Base-by-base conservation (phyloP, 1,140 invertebrate species). In the Neodiprion lecontei region DNA sequence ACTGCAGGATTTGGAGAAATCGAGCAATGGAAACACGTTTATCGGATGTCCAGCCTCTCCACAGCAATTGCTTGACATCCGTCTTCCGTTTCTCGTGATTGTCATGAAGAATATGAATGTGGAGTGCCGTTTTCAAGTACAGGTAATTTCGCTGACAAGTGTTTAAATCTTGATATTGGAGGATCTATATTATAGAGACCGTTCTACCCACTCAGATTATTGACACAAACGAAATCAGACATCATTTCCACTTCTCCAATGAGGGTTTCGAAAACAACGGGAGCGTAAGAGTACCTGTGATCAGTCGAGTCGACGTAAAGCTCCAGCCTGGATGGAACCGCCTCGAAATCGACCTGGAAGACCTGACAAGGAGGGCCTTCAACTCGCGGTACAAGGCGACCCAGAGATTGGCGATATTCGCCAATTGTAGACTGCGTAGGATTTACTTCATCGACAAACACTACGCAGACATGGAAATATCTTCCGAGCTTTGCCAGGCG, bases 241-340 rank as follows among this genome's bases (percentile, higher is more conserved):
- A 79, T 69, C 67, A 79, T 10, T 75, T 82, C 21, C 17, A 21
- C 17, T 71, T 71, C 48, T 67, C 76, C 12, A 76, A 74, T 48
- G 68, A 73, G 5, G 77, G 76, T 9, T 9, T 17, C 1, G 79
- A 82, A 12, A 47, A 23, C 9, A 77, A 72, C 67, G 72, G 72
- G 11, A 80, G 70, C 65, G 40, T 48, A 7, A 69, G 23, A n/a
- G 74, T 61, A 11, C 67, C 75, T 1, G 48, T 72, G 5, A 68
- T 76, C 21, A 78, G 68, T 72, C 76, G 28, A 73, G 75, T 70
- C 28, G 68, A 61, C 9, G 9, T 78, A 12, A 69, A 77, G 12
- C 23, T 80, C 3, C 80, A 86, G 61, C 49, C 65, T 11, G 81
- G 82, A 9, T 86, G 85, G 85, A 86, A 86, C 69, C 84, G 77